Base-by-base conservation (phyloP, 1,140 invertebrate species). In the Choristoneura fumiferana region DNA sequence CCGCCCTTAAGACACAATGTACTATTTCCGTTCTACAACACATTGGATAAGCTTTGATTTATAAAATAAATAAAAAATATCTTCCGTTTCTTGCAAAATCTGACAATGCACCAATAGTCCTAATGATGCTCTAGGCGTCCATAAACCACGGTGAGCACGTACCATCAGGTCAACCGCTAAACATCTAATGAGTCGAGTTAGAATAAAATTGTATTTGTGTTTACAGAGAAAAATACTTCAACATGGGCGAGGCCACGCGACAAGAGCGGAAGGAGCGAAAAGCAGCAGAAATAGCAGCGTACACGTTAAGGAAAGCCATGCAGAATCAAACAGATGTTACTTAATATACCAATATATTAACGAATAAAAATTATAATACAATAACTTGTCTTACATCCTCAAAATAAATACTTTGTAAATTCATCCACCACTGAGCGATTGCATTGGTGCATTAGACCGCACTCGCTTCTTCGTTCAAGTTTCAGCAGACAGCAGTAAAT, bases 211-310 rank as follows among this genome's bases (percentile, higher is more conserved):
- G 76, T 73, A 58, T 81, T 80, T 3, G 37, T 71, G 79, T 54
- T 77, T 84, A 1, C 90, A 94, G 87, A 90, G 90, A 93, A 59
- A 93, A 93, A 65, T 95, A 95, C 82, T 95, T 94, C 69, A 89
- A 92, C 15, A 79, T 91, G 10, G 90, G 92, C 8, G 90, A 94
- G 17, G 91, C 93, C 73, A 91, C 92, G 0, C 83, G 94, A 1
- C 89, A 89, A 59, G 93, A 94, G 57, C 91, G 90, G 60, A 83
- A 80, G 57, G 78, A 84, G 63, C 74, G 60, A 15, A 73, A 63
- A 57, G 77, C 78, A 0, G 76, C 70, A 40, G 81, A 84, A 54
- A 59, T 79, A 4, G 76, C 71, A 4, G 66, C 68, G 8, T 73
- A 76, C 39, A 13, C 12, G 60, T 65, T 4, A 64, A 54, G 36